Base-by-base conservation (phyloP, 2,888 invertebrate species). In the Cheilosia grossa region DNA sequence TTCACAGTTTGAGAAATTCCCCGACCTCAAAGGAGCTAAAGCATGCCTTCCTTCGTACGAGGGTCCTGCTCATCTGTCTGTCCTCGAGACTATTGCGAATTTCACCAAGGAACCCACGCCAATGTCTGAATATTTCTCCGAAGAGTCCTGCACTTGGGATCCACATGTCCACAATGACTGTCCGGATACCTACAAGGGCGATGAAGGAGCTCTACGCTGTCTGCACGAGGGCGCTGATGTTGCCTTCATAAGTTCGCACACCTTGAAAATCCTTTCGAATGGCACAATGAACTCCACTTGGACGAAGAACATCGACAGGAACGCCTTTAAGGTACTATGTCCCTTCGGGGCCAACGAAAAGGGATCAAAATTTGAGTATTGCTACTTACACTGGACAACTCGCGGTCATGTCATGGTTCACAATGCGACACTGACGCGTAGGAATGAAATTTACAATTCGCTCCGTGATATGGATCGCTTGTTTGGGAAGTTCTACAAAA, bases 31-130 rank as follows among this genome's bases (percentile, higher is more conserved):
- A 90, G 96, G 95, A 10, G 95, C 95, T 87, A 94, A 94, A 51
- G 96, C 96, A 0, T 97, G 96, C 88, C 96, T 98, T 90, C 96
- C 98, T 1, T 94, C 94, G n/a, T 96, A 94, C 89, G 95, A 96
- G 87, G 96, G 97, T 6, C 92, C 95, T 7, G 95, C 95, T 10
- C 94, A 95, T 94, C 93, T 94, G 87, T 93, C 95, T 0, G 93
- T 94, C 0, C 91, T 91, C 82, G 92, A 91, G 89, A 93, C 91
- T 19, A 93, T 92, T 87, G 91, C 86, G 87, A 92, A 89, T 90
- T 91, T 89, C 61, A 92, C 87, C 91, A 91, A 82, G 47, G 92
- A 79, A 75, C 87, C 89, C 9, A 87, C 87, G 2, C 87, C 90
- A 1, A 51, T 90, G 10, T 83, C 87, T 4, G 89, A 89, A 0